Evolutionary conservation across 2,113 vertebrate genomes (phyloP), one percentile per base, ranked within the genome.

Genomic region (Lontra canadensis): DNA sequence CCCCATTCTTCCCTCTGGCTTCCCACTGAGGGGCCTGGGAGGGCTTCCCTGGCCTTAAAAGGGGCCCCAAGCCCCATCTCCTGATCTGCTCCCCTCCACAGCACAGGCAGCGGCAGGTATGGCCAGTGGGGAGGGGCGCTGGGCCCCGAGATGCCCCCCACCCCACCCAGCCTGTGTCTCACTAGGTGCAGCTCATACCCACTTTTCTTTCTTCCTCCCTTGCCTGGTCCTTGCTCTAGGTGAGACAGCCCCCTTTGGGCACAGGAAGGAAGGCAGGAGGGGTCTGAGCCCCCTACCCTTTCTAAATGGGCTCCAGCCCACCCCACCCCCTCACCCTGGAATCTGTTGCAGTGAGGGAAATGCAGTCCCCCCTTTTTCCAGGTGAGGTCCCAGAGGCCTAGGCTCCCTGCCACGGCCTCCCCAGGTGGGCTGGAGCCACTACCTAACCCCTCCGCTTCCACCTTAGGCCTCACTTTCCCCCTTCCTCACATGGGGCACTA

Each of bases 1-100:
- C 78, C 59, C 84, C n/a, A 15, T 29, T 49, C 44, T 83, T 90
- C 42, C 63, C 71, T 88, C 94, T 96, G 88, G 73, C 96, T 92
- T 93, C 82, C 52, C 73, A 8, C 47, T 57, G 47, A 81, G 95
- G 96, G 82, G 67, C 67, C 84, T 90, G 42, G 83, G 95, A 92
- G 95, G 80, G 76, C 85, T 96, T 93, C 97, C 94, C 97, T 97
- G 98, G 97, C 98, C 98, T 97, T 97, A 97, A 95, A 93, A 97
- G 95, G 97, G 93, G 95, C 85, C 88, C 47, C 10, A 8, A 13
- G 94, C 96, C 95, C 94, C 94, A 61, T 65, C 84, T 69, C 88
- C 69, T 71, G 90, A 95, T 44, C 59, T 10, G 42, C 82, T 81
- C 73, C 55, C 10, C 71, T 15, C 78, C 67, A 79, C 59, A 59